Evolutionary conservation across 2,113 vertebrate species (phyloP).

Genomic region (Dascyllus trimaculatus): DNA sequence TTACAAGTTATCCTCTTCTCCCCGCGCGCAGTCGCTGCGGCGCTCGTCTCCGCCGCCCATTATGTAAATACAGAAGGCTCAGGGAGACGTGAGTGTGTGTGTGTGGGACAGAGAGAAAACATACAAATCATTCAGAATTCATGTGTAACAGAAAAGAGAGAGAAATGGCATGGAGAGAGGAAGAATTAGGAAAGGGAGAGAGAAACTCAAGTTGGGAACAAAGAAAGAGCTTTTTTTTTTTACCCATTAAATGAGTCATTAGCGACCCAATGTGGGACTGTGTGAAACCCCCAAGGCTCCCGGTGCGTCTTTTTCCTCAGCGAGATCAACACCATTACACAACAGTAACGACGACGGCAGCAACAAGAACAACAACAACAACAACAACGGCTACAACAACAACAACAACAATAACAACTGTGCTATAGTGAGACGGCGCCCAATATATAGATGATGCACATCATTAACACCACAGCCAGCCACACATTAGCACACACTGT

Average conservation of each 20-base stretch:
- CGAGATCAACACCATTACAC: slow-evolving; percentile 77
- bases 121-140: slow-evolving; percentile 30
- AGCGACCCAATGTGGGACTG: slow-evolving; percentile 50
- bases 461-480: slow-evolving; percentile 75
- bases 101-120: slow-evolving; percentile 27
- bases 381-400: slow-evolving; percentile 49
- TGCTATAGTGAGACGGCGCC: slow-evolving; percentile 63
- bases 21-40: slow-evolving; percentile 43
- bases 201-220: slow-evolving; percentile 28
- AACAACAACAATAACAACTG: slow-evolving; percentile 66
- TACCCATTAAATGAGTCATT: slow-evolving; percentile 71
- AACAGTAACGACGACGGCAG: slow-evolving; percentile 53
- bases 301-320: slow-evolving; percentile 56
- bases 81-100: slow-evolving; percentile 45
- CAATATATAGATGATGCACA: slow-evolving; percentile 65
- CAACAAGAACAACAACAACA: slow-evolving; percentile 55
- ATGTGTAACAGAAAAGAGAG: slow-evolving; percentile 4
- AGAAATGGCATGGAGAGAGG: neutral
- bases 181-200: neutral
- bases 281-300: slow-evolving; percentile 67
- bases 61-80: slow-evolving; percentile 58
- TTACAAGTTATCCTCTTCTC: slow-evolving; percentile 47
- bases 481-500: slow-evolving; percentile 67
- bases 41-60: slow-evolving; percentile 54
- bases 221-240: slow-evolving; percentile 32